Evolutionary conservation across 2,888 invertebrate species (phyloP), one percentile per base, ranked within the genome.

Genomic region (Perizoma affinitatum): DNA sequence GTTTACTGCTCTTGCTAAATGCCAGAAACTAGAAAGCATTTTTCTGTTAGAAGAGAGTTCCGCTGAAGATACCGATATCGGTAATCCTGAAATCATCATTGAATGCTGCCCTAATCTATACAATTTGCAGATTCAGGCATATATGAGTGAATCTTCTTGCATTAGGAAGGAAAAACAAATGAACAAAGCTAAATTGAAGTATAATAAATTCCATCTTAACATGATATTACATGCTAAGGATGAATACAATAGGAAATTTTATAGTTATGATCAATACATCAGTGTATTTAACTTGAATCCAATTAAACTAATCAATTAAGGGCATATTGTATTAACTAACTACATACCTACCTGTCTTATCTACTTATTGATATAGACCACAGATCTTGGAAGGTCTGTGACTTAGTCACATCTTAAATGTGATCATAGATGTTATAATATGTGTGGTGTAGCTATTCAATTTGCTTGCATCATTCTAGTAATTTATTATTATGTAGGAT

Each of bases 11-110:
- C 72, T 90, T 58, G 79, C 82, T 57, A 76, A 83, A 68, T 86
- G 87, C 75, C 68, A 55, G 35, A 76, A 69, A 35, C 72, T 90
- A 67, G 87, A 90, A 78, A 90, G 87, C 75, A 74, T 90, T 62
- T 72, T 81, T 68, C 63, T 89, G 48, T 40, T 74, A 5, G 87
- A 88, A 62, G 76, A 78, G 48, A 66, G 59, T 47, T 48, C 59
- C 5, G 52, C 54, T 41, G 70, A 78, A 10, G 64, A 48, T 54
- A 78, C 75, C 63, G 69, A 77, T 43, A 48, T 85, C 22, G 71
- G 73, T 35, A 72, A 85, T 70, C 82, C 86, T 49, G 72, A 63
- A 33, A 33, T 68, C 38, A 55, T 90, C 50, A 74, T 90, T 57
- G 67, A 80, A 57, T 74, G 80, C 46, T 88, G 87, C 79, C 52